Percentiles rank a stretch among this genome's conserved stretches.
These are phyloP conservation scores for Linepithema humile DNA, from an alignment of 1,140 invertebrate species.

Conservation along the genomic window DNA sequence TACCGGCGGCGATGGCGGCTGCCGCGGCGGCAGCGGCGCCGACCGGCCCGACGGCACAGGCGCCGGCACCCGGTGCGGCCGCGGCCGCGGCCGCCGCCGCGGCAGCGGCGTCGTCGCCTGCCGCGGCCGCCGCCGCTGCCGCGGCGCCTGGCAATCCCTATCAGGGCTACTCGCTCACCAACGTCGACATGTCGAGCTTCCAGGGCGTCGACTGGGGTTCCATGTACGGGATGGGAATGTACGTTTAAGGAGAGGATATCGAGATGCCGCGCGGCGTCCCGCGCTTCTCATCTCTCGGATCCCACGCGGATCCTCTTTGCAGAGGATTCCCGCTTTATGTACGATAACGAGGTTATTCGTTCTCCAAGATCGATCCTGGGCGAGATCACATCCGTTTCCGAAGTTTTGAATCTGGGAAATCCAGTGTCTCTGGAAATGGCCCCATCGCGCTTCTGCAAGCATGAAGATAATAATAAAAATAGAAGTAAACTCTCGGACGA, in stretches of 20 bases:
- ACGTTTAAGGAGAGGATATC: conserved; percentile 86
- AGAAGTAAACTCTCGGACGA: no score
- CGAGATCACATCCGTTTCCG: not conserved
- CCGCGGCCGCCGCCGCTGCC: conserved; percentile 85
- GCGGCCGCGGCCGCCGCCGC: conserved; percentile 78
- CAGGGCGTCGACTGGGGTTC: conserved; percentile 95
- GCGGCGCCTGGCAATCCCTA: conserved; percentile 89
- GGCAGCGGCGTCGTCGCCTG: conserved; percentile 84
- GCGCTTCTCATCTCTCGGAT: conserved; percentile 8
- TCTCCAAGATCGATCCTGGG: not conserved
- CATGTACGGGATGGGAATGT: conserved; percentile 96
- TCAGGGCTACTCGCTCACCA: conserved; percentile 92
- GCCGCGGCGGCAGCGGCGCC: conserved; percentile 84
- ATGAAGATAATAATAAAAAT: not conserved
- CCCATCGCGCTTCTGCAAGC: not conserved
- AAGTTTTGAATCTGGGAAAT: not conserved
- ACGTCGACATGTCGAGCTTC: conserved; percentile 96
- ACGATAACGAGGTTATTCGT: not conserved
- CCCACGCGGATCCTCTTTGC: not conserved
- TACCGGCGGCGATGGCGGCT: conserved; percentile 86
- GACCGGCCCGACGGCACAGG: conserved; percentile 82
- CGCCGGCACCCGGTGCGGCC: conserved; percentile 83
- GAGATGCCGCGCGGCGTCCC: not conserved
- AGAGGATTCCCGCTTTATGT: not conserved
- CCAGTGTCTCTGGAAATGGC: conserved; percentile 30